Evolutionary conservation across 2,113 vertebrate genomes (phyloP), one percentile per base, ranked within the genome.

Genomic region (Okapia johnstoni): DNA sequence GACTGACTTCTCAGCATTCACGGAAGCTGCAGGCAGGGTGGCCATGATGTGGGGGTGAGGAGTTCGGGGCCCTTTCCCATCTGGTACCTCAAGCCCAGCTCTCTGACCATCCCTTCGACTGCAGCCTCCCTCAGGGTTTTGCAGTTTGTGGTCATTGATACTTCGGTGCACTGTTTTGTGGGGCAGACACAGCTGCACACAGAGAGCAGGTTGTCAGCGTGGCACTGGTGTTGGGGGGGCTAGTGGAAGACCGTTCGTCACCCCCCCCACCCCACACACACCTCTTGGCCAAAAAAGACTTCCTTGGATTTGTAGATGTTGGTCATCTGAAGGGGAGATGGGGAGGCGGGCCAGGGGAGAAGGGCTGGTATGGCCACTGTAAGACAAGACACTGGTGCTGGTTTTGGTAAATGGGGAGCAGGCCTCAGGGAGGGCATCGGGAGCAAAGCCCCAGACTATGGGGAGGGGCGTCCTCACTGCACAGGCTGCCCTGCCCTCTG

Each of bases 141-240:
- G 92, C 23, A 90, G 79, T 89, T 85, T 90, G 92, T 93, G 91
- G 13, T 73, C 50, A 43, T 93, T 96, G 96, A 61, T 90, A 92
- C 1, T 25, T 88, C n/a, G 46, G 52, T 3, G 61, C 46, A n/a
- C 46, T 5, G 63, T 98, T 96, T 91, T 91, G 61, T 96, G 88
- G 96, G 48, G 55, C 28, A 60, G 21, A 40, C 58, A 0, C 28
- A 46, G 25, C 86, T 93, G 93, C 81, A 52, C 85, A 40, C 15
- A 58, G n/a, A 73, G 12, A 93, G 94, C 57, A 19, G 7, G 8
- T 25, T 88, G 3, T 36, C 94, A 96, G 80, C 85, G 63, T 5
- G 43, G 61, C 60, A 43, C 46, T 2, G 15, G 15, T 1, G 70
- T 43, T 25, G 40, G 6, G 36, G 17, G 3, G 23, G 36, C 3